phyloP scores from a whole-genome alignment of 2,797 vertebrate species.

The Epinephelus coioides region DNA sequence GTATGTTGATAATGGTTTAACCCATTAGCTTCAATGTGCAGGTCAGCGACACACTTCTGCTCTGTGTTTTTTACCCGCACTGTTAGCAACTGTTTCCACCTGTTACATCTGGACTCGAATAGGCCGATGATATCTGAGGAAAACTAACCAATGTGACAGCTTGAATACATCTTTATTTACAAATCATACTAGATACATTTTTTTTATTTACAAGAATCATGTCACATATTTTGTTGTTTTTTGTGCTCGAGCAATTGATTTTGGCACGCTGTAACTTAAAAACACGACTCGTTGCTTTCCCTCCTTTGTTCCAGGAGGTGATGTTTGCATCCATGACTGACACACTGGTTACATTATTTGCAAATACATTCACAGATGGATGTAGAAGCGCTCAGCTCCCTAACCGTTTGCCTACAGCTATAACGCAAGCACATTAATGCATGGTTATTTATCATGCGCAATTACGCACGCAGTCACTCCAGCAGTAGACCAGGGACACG shows the following conservation, averaged over 20 bases:
- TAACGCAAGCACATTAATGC: not conserved
- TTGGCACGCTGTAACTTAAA: not conserved
- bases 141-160: not conserved
- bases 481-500: not conserved
- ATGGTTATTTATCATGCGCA: constrained; percentile 7
- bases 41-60: not conserved
- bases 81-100: not conserved
- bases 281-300: not conserved
- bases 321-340: not conserved
- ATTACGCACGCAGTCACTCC: constrained; percentile 45
- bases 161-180: constrained; percentile 22
- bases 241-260: not conserved
- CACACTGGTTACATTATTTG: constrained; percentile 15
- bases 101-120: no score
- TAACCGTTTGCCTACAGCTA: not conserved
- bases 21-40: not conserved
- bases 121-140: not conserved
- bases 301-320: not conserved
- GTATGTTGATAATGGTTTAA: not conserved
- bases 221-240: not conserved
- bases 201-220: constrained; percentile 37
- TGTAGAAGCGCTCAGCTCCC: constrained; percentile 1
- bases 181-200: constrained; percentile 1
- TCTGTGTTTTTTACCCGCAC: not conserved
- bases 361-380: constrained; percentile 21